phyloP scores from a whole-genome alignment of 2,113 vertebrate species.

The Pseudolaguvia tuberculata region DNA sequence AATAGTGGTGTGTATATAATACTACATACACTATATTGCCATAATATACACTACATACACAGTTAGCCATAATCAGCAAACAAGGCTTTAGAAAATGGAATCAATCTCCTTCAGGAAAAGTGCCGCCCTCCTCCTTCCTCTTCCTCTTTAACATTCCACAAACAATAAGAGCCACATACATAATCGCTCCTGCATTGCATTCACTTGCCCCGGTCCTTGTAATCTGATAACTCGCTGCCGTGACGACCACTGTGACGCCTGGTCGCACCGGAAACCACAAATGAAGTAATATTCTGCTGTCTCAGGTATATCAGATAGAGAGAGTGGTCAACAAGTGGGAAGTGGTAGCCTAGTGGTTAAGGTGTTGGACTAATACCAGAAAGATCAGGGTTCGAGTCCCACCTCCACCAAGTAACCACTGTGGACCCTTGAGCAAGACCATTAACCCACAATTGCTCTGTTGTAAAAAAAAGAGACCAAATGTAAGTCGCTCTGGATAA shows the following conservation, averaged over 20 bases:
- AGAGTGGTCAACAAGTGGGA: too few species aligned
- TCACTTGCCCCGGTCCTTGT: slow-evolving; percentile 31
- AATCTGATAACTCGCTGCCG: not conserved
- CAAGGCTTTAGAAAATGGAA: not conserved
- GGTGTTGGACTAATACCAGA: too few species aligned
- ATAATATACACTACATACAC: too few species aligned
- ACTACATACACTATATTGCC: too few species aligned
- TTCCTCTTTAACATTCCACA: slow-evolving; percentile 31
- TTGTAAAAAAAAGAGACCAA: too few species aligned
- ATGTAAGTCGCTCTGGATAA: too few species aligned
- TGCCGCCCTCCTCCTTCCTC: slow-evolving; percentile 18
- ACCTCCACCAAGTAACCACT: too few species aligned
- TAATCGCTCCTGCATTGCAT: slow-evolving; percentile 33
- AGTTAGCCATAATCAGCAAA: not conserved
- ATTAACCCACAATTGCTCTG: too few species aligned
- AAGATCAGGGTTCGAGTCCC: too few species aligned
- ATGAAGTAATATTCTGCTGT: not conserved
- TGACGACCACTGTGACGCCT: not conserved
- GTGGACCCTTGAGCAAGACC: too few species aligned
- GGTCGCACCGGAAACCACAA: not conserved
- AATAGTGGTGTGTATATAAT: too few species aligned
- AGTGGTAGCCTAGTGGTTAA: too few species aligned
- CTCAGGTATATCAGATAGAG: not conserved
- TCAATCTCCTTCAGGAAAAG: slow-evolving; percentile 18
- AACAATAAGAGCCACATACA: slow-evolving; percentile 23